These are phyloP conservation scores for Ectemnius cavifrons DNA, from an alignment of 2,888 invertebrate genomes.

Conservation along the genomic window DNA sequence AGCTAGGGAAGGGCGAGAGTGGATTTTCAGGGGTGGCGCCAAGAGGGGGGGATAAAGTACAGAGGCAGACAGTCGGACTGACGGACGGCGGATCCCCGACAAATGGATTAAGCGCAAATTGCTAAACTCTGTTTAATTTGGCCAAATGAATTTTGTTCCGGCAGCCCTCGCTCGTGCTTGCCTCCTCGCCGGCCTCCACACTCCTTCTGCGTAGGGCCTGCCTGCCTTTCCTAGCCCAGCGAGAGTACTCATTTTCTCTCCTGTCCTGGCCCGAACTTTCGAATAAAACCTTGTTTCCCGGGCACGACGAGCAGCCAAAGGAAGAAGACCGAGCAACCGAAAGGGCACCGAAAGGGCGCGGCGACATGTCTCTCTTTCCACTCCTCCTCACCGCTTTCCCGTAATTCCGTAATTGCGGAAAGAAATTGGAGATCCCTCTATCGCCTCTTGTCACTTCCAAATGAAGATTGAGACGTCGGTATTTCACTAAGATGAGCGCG, in stretches of 20 bases:
- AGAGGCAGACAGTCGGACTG: constrained; percentile 53
- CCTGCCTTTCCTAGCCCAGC: background rate
- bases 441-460: no score
- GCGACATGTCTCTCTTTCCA: constrained; percentile 1
- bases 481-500: no score
- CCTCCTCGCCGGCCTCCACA: constrained; percentile 8
- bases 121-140: constrained; percentile 76
- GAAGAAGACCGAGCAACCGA: no score
- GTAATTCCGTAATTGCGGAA: constrained; percentile 5
- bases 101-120: constrained; percentile 75
- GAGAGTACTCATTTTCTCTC: constrained; percentile 10
- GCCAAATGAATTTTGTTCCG: constrained; percentile 73
- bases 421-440: background rate
- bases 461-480: no score
- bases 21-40: constrained; percentile 14
- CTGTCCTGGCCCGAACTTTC: constrained; percentile 47
- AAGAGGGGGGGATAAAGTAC: constrained; percentile 34
- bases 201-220: background rate
- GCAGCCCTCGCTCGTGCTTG: constrained; percentile 42
- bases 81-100: constrained; percentile 69
- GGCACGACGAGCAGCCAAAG: constrained; percentile 5
- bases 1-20: constrained; percentile 28
- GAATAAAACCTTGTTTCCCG: constrained; percentile 60
- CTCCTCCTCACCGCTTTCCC: background rate
- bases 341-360: background rate